phyloP scores from a whole-genome alignment of 2,113 vertebrate genomes.

The Salvelinus namaycush region DNA sequence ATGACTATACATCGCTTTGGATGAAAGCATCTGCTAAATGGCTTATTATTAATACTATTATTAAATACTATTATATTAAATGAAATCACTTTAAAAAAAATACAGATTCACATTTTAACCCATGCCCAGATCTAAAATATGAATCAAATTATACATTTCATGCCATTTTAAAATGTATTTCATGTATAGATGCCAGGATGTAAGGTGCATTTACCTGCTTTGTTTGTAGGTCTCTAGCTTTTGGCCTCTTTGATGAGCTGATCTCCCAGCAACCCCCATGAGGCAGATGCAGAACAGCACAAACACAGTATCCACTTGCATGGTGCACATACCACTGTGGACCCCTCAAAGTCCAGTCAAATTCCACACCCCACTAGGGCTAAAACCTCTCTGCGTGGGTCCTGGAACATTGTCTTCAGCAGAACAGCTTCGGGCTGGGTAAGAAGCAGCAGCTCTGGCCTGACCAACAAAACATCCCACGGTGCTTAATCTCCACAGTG shows the following conservation, averaged over 20 bases:
- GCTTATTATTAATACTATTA: no score
- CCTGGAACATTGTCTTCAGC: constrained; percentile 64
- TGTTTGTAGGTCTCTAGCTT: constrained; percentile 72
- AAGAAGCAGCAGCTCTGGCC: constrained; percentile 24
- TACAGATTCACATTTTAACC: no score
- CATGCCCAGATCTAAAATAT: no score
- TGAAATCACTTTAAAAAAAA: no score
- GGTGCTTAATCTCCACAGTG: constrained; percentile 78
- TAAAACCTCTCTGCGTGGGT: constrained; percentile 50
- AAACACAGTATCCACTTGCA: constrained; percentile 73
- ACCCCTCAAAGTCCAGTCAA: constrained; percentile 60
- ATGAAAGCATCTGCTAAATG: no score
- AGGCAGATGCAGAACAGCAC: constrained; percentile 71
- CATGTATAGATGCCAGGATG: neutral
- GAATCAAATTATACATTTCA: no score
- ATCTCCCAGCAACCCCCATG: constrained; percentile 55
- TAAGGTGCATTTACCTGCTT: constrained; percentile 66
- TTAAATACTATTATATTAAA: no score
- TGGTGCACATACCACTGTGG: constrained; percentile 70
- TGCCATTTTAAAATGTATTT: no score
- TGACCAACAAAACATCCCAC: constrained; percentile 46
- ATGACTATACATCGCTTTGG: no score
- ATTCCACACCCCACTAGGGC: constrained; percentile 52
- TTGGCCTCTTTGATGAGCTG: constrained; percentile 59
- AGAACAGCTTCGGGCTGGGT: constrained; percentile 37